Percentiles rank a stretch among this genome's conserved stretches.
These are phyloP conservation scores for Mionectes macconnelli DNA, from an alignment of 2,113 vertebrate species.

Conservation along the genomic window DNA sequence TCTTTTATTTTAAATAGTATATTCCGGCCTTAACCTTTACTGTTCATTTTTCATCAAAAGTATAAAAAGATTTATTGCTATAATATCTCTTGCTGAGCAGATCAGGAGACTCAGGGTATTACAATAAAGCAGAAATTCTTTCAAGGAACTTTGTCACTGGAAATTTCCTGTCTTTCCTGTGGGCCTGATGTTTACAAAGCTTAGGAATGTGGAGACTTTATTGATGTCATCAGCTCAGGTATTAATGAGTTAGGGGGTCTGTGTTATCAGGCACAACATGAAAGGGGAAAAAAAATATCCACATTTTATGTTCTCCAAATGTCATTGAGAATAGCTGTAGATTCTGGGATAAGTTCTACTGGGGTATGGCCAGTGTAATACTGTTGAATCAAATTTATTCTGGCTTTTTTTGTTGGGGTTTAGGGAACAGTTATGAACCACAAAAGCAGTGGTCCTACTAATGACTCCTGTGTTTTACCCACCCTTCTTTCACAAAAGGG, in stretches of 20 bases:
- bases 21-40: constrained; percentile 21
- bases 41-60: background rate
- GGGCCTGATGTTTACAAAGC: background rate
- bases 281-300: background rate
- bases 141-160: background rate
- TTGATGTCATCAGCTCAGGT: background rate
- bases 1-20: background rate
- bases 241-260: background rate
- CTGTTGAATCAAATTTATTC: background rate
- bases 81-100: background rate
- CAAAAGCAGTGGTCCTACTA: background rate
- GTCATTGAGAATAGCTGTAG: background rate
- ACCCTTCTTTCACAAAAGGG: background rate
- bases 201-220: background rate
- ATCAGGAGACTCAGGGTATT: background rate
- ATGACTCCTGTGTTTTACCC: background rate
- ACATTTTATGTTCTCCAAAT: background rate
- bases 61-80: background rate
- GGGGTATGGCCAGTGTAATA: background rate
- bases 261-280: background rate
- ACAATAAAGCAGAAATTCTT: background rate
- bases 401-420: background rate
- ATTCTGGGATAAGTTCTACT: background rate
- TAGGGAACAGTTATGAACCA: background rate
- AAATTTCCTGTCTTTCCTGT: background rate